Conservation (phyloP, 30 jellyfish, hydroid and myxozoan species). For the Clytia hemisphaerica region DNA sequence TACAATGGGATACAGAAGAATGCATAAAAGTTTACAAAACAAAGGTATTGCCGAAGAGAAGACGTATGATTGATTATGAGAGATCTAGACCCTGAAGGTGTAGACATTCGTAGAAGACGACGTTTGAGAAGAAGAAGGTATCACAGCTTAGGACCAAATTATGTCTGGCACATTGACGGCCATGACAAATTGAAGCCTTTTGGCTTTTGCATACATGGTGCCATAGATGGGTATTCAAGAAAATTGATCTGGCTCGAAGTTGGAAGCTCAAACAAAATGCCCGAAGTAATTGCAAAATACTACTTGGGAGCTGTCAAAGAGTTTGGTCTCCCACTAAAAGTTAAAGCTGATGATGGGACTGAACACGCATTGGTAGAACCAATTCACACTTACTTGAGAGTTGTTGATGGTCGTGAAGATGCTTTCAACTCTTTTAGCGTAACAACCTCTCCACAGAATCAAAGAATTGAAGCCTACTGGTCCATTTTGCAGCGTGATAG, state of each 20-base stretch:
- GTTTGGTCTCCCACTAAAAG: conserved; percentile 38
- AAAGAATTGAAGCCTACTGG: conserved; percentile 63
- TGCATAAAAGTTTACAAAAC: conserved; percentile 9
- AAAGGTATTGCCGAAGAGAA: conserved; percentile 29
- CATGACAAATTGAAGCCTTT: conserved; percentile 52
- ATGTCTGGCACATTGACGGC: conserved; percentile 54
- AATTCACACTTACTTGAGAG: conserved; percentile 24
- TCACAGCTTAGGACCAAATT: conserved; percentile 46
- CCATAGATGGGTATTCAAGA: conserved; percentile 60
- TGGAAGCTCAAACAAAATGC: conserved; percentile 35
- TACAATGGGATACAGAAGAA: conserved; percentile 33
- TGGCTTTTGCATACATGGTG: conserved; percentile 48
- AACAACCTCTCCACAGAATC: conserved; percentile 43
- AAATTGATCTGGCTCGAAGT: conserved; percentile 49
- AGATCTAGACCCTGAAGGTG: conserved; percentile 52
- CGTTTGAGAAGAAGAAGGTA: conserved; percentile 34
- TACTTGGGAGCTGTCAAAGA: conserved; percentile 41
- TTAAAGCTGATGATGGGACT: conserved; percentile 55
- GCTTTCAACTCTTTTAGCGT: conserved; percentile 6
- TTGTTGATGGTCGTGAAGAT: conserved; percentile 23
- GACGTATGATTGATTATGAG: conserved; percentile 21
- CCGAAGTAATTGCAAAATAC: conserved; percentile 36
- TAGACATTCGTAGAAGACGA: conserved; percentile 12
- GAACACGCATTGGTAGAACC: conserved; percentile 49
- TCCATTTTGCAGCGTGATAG: conserved; percentile 41